phyloP scores from a whole-genome alignment of 2,888 invertebrate genomes.

The Omphaloscelis lunosa region DNA sequence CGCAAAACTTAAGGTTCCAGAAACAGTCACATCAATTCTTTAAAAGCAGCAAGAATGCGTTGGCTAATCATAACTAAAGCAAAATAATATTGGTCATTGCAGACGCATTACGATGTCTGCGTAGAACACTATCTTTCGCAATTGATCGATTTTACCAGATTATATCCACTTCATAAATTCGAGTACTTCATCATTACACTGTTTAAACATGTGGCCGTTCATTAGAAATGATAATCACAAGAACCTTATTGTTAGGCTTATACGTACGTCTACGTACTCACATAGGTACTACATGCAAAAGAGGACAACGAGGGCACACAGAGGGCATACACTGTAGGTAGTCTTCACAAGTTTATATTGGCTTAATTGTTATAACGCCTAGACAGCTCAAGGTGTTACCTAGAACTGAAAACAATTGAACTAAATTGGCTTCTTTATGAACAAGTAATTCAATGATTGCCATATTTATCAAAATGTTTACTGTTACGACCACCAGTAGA shows the following conservation, averaged over 20 bases:
- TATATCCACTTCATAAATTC: not conserved
- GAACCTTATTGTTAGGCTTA: constrained; percentile 29
- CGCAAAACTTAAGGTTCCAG: not conserved
- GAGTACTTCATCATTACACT: not conserved
- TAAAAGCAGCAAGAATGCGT: not conserved
- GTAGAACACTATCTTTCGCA: not conserved
- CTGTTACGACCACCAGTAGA: constrained; percentile 20
- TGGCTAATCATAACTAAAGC: not conserved
- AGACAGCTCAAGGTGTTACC: constrained; percentile 56
- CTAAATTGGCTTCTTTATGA: constrained; percentile 60
- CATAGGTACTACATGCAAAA: constrained; percentile 40
- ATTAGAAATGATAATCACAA: constrained; percentile 36
- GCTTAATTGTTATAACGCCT: constrained; percentile 51
- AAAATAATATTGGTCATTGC: not conserved
- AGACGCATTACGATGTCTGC: not conserved
- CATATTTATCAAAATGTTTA: constrained; percentile 48
- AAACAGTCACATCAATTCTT: not conserved
- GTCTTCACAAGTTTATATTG: constrained; percentile 46
- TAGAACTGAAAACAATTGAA: constrained; percentile 61
- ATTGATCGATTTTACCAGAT: not conserved
- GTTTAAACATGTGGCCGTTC: constrained; percentile 11
- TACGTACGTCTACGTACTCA: constrained; percentile 12
- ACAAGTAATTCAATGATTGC: constrained; percentile 59
- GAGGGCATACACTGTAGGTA: constrained; percentile 41
- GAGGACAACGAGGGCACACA: constrained; percentile 43